Conservation (phyloP, 2,888 invertebrate genomes). For the Villa cingulata region DNA sequence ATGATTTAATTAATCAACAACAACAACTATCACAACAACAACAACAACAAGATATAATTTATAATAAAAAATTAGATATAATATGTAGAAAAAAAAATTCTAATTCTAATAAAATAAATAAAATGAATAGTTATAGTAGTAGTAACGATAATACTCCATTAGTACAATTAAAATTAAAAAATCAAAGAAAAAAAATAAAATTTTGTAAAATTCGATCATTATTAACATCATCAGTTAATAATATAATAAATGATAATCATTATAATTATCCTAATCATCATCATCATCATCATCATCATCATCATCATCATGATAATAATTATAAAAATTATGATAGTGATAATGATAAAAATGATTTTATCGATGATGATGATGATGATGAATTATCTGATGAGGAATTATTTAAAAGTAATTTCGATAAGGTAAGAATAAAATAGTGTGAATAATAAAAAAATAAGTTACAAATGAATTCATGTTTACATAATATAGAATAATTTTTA, state of each 20-base stretch:
- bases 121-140: background rate
- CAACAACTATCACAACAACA: no score
- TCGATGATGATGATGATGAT: background rate
- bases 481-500: no score
- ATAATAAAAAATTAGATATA: no score
- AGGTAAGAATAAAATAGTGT: conserved; percentile 1
- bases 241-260: no score
- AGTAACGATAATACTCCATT: background rate
- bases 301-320: no score
- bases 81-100: no score
- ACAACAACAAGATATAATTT: background rate
- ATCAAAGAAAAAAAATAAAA: background rate
- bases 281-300: no score
- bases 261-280: no score
- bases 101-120: background rate
- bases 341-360: background rate
- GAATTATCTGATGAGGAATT: background rate
- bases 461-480: no score
- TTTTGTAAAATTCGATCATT: background rate
- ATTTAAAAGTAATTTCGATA: conserved; percentile 2
- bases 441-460: no score
- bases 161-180: background rate
- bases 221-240: no score
- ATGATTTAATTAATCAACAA: no score
- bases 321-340: background rate